Percentiles rank a stretch among this genome's conserved stretches.
These are phyloP conservation scores for Ylistrum balloti DNA, from an alignment of 1,140 invertebrate genomes.

Conservation along the genomic window DNA sequence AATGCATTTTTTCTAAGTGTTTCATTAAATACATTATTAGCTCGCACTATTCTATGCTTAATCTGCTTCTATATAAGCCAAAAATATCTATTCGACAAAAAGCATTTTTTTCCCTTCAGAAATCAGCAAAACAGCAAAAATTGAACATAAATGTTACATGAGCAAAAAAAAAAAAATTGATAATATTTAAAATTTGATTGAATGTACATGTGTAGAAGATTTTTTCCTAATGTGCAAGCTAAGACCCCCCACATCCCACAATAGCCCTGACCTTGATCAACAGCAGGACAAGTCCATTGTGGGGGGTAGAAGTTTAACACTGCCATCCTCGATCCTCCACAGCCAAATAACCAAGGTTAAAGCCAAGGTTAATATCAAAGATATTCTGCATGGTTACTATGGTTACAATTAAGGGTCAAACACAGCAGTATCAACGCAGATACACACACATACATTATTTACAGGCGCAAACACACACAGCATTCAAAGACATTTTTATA, in stretches of 20 bases:
- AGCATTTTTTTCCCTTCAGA: neutral
- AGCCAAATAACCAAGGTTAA: slow-evolving; percentile 7
- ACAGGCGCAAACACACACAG: neutral
- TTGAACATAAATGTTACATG: neutral
- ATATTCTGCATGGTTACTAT: neutral
- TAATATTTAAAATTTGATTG: neutral
- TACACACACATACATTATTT: too few relatives aligned
- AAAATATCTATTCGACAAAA: neutral
- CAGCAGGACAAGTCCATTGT: neutral
- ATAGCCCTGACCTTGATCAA: neutral
- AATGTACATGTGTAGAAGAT: neutral
- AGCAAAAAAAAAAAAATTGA: neutral
- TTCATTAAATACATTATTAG: neutral
- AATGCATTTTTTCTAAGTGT: neutral
- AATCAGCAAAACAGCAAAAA: slow-evolving; percentile 19
- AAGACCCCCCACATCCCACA: neutral
- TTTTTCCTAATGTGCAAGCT: slow-evolving; percentile 2
- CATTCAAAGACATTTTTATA: neutral
- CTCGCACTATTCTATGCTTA: neutral
- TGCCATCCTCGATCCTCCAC: slow-evolving; percentile 13
- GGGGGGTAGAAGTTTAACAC: neutral
- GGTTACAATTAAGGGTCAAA: neutral
- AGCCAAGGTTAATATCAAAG: neutral
- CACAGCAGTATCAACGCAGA: neutral
- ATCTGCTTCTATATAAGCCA: slow-evolving; percentile 5